These are phyloP conservation scores for Chromoteleia sp. DNA, from an alignment of 2,888 invertebrate species.

Conservation along the genomic window DNA sequence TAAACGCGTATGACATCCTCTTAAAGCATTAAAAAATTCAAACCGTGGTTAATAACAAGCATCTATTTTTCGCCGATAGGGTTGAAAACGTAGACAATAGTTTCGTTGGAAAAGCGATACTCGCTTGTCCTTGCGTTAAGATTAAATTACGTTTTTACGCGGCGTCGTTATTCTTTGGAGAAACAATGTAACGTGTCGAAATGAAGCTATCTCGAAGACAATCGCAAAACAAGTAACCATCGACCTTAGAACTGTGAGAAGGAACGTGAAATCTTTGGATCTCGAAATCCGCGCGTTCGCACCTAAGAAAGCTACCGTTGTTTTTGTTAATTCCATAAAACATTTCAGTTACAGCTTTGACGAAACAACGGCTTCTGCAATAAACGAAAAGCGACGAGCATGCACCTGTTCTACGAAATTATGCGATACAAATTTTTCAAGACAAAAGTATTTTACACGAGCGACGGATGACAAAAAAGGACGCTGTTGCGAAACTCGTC, in stretches of 20 bases:
- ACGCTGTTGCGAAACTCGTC: conserved; percentile 11
- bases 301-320: conserved; percentile 49
- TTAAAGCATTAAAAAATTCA: no score
- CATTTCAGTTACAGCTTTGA: conserved; percentile 58
- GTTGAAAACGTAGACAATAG: conserved; percentile 1
- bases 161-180: conserved; percentile 63
- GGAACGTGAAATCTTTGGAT: conserved; percentile 69
- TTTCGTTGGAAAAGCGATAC: conserved; percentile 37
- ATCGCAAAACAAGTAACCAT: conserved; percentile 68
- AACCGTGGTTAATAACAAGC: no score
- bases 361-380: conserved; percentile 58
- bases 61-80: conserved; percentile 7
- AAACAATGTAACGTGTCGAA: conserved; percentile 69
- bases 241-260: conserved; percentile 71
- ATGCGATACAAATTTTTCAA: conserved; percentile 14
- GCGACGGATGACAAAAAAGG: not conserved
- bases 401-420: conserved; percentile 30
- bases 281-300: conserved; percentile 52
- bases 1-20: no score
- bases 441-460: not conserved
- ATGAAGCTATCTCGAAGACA: conserved; percentile 66
- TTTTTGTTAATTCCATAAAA: conserved; percentile 61
- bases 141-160: conserved; percentile 68
- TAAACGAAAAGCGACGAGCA: conserved; percentile 42
- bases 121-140: conserved; percentile 65